Evolutionary conservation across 2,888 invertebrate species (phyloP), one percentile per base, ranked within the genome.

Genomic region (Lacanobia wlatinum): DNA sequence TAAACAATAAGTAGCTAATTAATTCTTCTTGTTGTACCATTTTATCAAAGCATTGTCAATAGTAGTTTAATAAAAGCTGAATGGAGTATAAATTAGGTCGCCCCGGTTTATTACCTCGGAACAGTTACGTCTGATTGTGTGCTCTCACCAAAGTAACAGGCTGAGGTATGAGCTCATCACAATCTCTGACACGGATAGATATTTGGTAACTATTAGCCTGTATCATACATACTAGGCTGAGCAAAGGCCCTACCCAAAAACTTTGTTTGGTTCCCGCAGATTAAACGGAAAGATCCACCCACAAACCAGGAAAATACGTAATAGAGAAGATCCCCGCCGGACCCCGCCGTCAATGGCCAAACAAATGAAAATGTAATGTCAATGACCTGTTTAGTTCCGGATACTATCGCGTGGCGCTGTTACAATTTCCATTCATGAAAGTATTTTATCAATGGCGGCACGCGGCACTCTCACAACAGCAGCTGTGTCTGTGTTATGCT

Each of bases 381-480:
- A 53, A 28, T 78, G 72, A 48, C 72, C 59, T 40, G 28, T 12
- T 71, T 60, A 78, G 73, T 78, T 60, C 53, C 16, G 10, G 14
- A 34, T 23, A 60, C 21, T 16, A 10, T n/a, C 59, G 34, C 53
- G 3, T n/a, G 23, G 73, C 79, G 74, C 48, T 78, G 79, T 50
- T 72, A 78, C 59, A 23, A 78, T 48, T 48, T 59, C 7, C 73
- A 78, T 74, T 78, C 78, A 78, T 48, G 12, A 70, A 58, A 18
- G 10, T 38, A 1, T 50, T n/a, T 46, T 48, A 28, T 70, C 50
- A 78, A 78, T 28, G 70, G 58, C 34, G 38, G 23, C 50, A 14
- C 46, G 23, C 14, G 46, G 6, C 46, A 12, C 28, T 59, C 16
- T n/a, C n/a, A 16, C 16, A 53, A 18, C 1, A 14, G 3, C 16